A percentile compares a stretch with the other conserved stretches of the same genome.
Conservation (phyloP, 2,113 vertebrate genomes). For the Ctenodactylus gundi region DNA sequence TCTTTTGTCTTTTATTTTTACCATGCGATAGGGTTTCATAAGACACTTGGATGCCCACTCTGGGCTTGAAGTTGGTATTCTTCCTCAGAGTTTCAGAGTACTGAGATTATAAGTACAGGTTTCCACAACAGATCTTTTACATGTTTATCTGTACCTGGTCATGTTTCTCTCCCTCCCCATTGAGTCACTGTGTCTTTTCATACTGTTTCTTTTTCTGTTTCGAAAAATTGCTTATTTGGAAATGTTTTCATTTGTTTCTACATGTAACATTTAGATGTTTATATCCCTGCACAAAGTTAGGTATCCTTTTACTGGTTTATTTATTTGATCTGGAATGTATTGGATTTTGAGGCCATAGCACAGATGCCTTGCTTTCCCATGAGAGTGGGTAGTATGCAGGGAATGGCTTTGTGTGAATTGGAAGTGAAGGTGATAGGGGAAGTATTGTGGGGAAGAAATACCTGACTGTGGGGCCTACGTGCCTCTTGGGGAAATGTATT, state of each 20-base stretch:
- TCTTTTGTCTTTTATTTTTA: neutral
- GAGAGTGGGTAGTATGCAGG: constrained; percentile 1
- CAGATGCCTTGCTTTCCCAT: constrained; percentile 55
- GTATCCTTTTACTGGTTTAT: constrained; percentile 62
- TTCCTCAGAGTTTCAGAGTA: neutral
- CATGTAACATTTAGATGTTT: constrained; percentile 75
- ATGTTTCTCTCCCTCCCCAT: neutral
- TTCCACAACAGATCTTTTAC: neutral
- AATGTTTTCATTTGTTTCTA: constrained; percentile 66
- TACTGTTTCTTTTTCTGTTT: neutral
- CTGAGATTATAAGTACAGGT: too few relatives aligned
- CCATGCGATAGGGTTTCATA: neutral
- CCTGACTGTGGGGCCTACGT: neutral
- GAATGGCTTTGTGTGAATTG: constrained; percentile 17
- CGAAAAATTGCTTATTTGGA: constrained; percentile 55
- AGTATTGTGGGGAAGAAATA: neutral
- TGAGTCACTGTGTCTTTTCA: neutral
- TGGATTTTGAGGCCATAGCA: constrained; percentile 60
- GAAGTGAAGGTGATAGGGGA: neutral
- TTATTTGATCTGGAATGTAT: constrained; percentile 78
- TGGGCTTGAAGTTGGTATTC: neutral
- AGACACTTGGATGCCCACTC: neutral
- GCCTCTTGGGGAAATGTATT: neutral
- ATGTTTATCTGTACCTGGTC: neutral
- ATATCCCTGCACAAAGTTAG: constrained; percentile 47